Evolutionary conservation across 2,888 invertebrate genomes (phyloP), one percentile per base, ranked within the genome.

Genomic region (Pelosia muscerda): DNA sequence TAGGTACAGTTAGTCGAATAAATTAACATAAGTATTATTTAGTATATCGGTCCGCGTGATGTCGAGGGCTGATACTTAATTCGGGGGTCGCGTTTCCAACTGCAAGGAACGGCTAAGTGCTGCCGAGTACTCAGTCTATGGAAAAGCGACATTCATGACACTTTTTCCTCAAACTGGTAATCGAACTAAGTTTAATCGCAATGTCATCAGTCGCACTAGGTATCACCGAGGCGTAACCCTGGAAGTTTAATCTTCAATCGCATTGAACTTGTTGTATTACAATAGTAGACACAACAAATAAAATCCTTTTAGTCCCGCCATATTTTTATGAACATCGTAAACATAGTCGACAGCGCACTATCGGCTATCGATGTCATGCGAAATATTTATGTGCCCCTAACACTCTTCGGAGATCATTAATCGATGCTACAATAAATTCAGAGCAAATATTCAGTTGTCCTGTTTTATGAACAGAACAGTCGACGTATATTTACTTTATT

Each of bases 251-350:
- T 13, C 13, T 62, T 49, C 61, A 28, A 53, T 28, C 2, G 28
- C 26, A 42, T 42, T 2, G 3, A 42, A 42, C 42, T 42, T 49
- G 28, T 15, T 53, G 31, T 28, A 59, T 59, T 59, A 59, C 67
- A 63, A 78, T 74, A 79, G 25, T 19, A 19, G 72, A 81, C 71
- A 81, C 71, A 78, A 75, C 70, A 81, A 86, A 88, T 86, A 86
- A 84, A 84, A 85, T 34, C 75, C 73, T 81, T 86, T 84, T 73
- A 71, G 80, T 72, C 75, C 75, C 77, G 75, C 66, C 71, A 78
- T 75, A 89, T 88, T 90, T 91, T 91, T 92, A 92, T 90, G 86
- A 85, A 80, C 81, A 84, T 81, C 83, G 86, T 91, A 91, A 91
- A 92, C 85, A 86, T 82, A 82, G 84, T 79, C 84, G 86, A 87